Conservation (phyloP, 1,140 invertebrate genomes). For the Drosophila novamexicana region DNA sequence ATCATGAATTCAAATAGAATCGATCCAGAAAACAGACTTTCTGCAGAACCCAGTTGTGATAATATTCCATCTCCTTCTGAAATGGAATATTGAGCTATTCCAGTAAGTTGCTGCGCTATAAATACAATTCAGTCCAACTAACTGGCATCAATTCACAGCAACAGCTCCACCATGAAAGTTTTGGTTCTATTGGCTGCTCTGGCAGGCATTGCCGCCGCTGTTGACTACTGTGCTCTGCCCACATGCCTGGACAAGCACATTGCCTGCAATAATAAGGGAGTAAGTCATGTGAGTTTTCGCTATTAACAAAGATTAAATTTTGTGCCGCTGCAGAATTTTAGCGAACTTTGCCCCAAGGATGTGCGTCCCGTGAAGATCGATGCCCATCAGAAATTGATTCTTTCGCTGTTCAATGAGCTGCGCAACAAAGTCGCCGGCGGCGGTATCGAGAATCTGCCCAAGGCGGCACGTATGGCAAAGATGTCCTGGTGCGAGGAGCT, state of each 20-base stretch:
- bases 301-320: neutral
- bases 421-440: conserved; percentile 65
- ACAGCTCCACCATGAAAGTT: conserved; percentile 21
- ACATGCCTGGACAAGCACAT: conserved; percentile 66
- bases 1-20: neutral
- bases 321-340: conserved; percentile 45
- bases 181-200: conserved; percentile 14
- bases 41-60: neutral
- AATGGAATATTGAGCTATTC: neutral
- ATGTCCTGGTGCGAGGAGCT: conserved; percentile 72
- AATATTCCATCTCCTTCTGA: neutral
- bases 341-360: conserved; percentile 50
- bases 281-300: conserved; percentile 11
- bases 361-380: conserved; percentile 47
- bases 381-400: conserved; percentile 52
- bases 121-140: neutral
- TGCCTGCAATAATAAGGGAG: conserved; percentile 68
- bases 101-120: neutral
- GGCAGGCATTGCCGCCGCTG: conserved; percentile 9
- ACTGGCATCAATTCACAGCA: neutral
- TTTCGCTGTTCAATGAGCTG: conserved; percentile 57
- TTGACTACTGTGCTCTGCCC: conserved; percentile 61
- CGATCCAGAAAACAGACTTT: conserved; percentile 2
- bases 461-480: conserved; percentile 65
- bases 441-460: conserved; percentile 44